phyloP scores from a whole-genome alignment of 2,888 invertebrate genomes.

The Heliconius charithonia region DNA sequence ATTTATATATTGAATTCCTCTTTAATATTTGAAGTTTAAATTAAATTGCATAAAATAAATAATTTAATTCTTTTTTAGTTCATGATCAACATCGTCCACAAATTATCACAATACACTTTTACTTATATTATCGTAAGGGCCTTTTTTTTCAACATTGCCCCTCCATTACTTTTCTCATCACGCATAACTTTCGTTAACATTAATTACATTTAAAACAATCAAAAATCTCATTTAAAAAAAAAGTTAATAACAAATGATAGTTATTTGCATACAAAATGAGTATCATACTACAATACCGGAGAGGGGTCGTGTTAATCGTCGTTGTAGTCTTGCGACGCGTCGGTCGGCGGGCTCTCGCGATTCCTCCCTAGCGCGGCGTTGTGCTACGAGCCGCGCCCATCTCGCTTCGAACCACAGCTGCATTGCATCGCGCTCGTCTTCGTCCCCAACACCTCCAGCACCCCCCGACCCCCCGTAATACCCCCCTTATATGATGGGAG shows the following conservation, averaged over 20 bases:
- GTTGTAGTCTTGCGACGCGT: slow-evolving; percentile 68
- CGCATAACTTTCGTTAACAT: not conserved
- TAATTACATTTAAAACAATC: not conserved
- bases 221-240: not conserved
- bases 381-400: slow-evolving; percentile 73
- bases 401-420: slow-evolving; percentile 78
- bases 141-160: too few species aligned
- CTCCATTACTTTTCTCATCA: too few species aligned
- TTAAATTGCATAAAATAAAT: too few species aligned
- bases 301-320: slow-evolving; percentile 66
- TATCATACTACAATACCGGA: slow-evolving; percentile 57
- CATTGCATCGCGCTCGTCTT: slow-evolving; percentile 74
- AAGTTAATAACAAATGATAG: not conserved
- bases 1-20: not conserved
- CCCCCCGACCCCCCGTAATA: slow-evolving; percentile 6
- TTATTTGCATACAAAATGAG: not conserved
- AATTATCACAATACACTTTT: too few species aligned
- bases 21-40: not conserved
- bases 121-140: too few species aligned
- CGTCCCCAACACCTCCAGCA: slow-evolving; percentile 53
- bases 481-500: slow-evolving; percentile 6
- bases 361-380: slow-evolving; percentile 65
- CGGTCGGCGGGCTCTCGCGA: slow-evolving; percentile 54
- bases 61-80: too few species aligned
- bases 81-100: too few species aligned